phyloP scores from a whole-genome alignment of 2,888 invertebrate genomes.

The Operophtera brumata region DNA sequence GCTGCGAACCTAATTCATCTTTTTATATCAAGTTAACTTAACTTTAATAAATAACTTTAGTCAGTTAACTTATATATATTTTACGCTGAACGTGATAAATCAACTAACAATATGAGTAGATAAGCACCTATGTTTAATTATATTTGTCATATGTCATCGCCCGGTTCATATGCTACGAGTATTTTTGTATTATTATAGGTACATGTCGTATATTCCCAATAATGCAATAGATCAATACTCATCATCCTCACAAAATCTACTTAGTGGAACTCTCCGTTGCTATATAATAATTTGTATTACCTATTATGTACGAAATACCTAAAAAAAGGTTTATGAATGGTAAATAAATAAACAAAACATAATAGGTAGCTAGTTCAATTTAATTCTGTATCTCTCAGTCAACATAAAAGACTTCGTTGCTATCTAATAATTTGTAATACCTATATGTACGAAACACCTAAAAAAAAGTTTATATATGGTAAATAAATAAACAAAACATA shows the following conservation, averaged over 20 bases:
- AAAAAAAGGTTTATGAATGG: conserved; percentile 2
- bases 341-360: conserved; percentile 16
- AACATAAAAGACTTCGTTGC: background rate
- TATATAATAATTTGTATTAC: background rate
- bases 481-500: conserved; percentile 17
- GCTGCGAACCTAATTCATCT: background rate
- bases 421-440: background rate
- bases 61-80: too few relatives aligned
- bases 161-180: conserved; percentile 35
- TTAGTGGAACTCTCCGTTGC: conserved; percentile 33
- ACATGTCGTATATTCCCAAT: background rate
- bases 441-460: conserved; percentile 23
- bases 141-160: conserved; percentile 45
- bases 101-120: conserved; percentile 20
- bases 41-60: too few relatives aligned
- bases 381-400: background rate
- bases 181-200: background rate
- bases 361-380: conserved; percentile 19
- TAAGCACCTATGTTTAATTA: background rate
- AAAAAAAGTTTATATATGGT: conserved; percentile 3
- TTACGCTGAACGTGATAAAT: conserved; percentile 42
- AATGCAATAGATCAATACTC: background rate
- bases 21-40: too few relatives aligned
- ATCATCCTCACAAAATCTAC: conserved; percentile 11
- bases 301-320: conserved; percentile 24